A percentile compares a stretch with the other conserved stretches of the same genome.
Evolutionary conservation across 2,113 vertebrate species (phyloP).

Genomic region (Caretta caretta): DNA sequence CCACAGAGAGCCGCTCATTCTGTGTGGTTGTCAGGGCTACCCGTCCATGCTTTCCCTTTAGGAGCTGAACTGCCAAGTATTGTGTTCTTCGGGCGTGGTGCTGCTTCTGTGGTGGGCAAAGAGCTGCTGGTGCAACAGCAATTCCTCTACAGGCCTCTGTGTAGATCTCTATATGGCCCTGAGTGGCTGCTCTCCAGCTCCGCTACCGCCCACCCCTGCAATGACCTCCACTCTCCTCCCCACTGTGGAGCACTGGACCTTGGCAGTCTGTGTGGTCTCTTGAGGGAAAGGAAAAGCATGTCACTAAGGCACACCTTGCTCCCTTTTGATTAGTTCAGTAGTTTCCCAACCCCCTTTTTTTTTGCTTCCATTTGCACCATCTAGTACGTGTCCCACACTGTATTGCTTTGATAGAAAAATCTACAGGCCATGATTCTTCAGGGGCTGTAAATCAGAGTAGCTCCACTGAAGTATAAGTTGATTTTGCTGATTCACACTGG

Average conservation of each 20-base stretch:
- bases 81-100: background rate
- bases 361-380: background rate
- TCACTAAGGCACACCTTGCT: background rate
- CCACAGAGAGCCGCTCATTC: too few relatives aligned
- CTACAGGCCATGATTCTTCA: background rate
- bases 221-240: background rate
- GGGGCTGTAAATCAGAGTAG: background rate
- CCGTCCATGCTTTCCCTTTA: too few relatives aligned
- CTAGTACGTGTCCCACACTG: background rate
- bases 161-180: too few relatives aligned
- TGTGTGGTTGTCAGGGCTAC: too few relatives aligned
- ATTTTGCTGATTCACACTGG: background rate
- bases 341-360: background rate
- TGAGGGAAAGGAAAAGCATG: background rate
- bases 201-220: background rate
- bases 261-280: background rate
- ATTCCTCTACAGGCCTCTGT: background rate
- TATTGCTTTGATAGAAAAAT: background rate
- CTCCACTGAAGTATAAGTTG: background rate
- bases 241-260: background rate
- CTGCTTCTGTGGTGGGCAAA: background rate
- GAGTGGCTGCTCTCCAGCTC: background rate
- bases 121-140: background rate
- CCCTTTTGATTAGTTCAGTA: background rate
- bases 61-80: background rate